Percentiles rank a stretch among this genome's conserved stretches.
These are phyloP conservation scores for Dryomyza anilis DNA, from an alignment of 2,888 invertebrate genomes.

Conservation along the genomic window DNA sequence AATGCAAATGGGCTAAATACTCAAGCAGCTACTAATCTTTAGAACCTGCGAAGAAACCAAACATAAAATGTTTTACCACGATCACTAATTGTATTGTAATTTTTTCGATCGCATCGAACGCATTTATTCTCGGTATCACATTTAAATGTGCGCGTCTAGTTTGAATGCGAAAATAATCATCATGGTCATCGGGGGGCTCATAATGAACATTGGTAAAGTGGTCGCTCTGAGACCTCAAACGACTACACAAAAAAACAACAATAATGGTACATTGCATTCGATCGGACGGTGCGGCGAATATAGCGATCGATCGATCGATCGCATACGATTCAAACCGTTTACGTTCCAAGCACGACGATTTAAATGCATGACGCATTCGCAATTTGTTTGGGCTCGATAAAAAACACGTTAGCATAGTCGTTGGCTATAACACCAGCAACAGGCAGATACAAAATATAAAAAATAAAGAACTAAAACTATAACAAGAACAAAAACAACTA, in stretches of 20 bases:
- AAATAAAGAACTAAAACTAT: background rate
- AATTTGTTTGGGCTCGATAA: slow-evolving; percentile 6
- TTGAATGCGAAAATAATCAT: slow-evolving; percentile 25
- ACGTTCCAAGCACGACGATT: slow-evolving; percentile 5
- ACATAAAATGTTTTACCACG: background rate
- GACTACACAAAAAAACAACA: background rate
- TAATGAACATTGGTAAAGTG: background rate
- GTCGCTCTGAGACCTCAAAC: background rate
- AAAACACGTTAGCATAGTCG: background rate
- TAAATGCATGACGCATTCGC: slow-evolving; percentile 27
- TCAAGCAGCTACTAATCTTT: no score
- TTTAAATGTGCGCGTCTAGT: background rate
- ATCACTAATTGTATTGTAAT: background rate
- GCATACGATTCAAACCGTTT: background rate
- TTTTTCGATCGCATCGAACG: background rate
- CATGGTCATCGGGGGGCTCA: background rate
- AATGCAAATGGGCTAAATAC: no score
- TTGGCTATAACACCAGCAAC: background rate
- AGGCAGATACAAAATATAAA: background rate
- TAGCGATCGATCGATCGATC: no score
- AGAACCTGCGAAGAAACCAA: no score
- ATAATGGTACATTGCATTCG: background rate
- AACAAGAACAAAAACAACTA: background rate
- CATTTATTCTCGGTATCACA: no score
- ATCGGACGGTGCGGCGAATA: no score